Evolutionary conservation across 2,888 invertebrate species (phyloP).

Genomic region (Nephrocerus scutellatus): DNA sequence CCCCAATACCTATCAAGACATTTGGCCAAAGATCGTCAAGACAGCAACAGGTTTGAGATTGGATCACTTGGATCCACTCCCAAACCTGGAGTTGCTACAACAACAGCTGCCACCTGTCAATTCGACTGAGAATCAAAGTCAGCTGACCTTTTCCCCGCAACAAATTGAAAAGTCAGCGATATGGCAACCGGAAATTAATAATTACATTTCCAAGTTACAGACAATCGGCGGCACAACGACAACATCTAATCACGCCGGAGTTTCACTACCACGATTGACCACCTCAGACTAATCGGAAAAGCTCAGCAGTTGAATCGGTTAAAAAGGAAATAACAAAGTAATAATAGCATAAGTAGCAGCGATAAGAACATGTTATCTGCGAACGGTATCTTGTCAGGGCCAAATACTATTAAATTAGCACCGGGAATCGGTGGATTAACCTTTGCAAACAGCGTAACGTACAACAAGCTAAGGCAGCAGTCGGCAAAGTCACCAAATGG

Average conservation of each 20-base stretch:
- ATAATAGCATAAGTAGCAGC: slow-evolving; percentile 21
- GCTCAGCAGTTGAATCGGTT: slow-evolving; percentile 48
- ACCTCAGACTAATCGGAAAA: slow-evolving; percentile 39
- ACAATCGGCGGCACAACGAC: slow-evolving; percentile 35
- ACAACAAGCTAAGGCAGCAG: slow-evolving; percentile 45
- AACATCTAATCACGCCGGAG: slow-evolving; percentile 27
- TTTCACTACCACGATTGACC: slow-evolving; percentile 34
- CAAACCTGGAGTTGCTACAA: too few species aligned
- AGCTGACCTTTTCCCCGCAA: slow-evolving; percentile 65
- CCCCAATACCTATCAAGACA: too few species aligned
- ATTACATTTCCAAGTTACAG: slow-evolving; percentile 40
- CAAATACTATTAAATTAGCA: slow-evolving; percentile 45
- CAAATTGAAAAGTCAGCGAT: slow-evolving; percentile 54
- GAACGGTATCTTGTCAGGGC: slow-evolving; percentile 23
- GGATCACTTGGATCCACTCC: too few species aligned
- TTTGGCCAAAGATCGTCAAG: too few species aligned
- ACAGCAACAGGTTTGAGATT: too few species aligned
- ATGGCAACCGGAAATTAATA: slow-evolving; percentile 13
- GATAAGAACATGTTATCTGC: too few species aligned
- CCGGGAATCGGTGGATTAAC: slow-evolving; percentile 47
- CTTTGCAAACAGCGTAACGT: slow-evolving; percentile 46
- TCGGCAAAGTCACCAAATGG: slow-evolving; percentile 30
- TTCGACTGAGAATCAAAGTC: slow-evolving; percentile 54
- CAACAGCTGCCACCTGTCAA: slow-evolving; percentile 56
- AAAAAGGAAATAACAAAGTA: slow-evolving; percentile 57